These are phyloP conservation scores for Menidia menidia DNA, from an alignment of 2,797 vertebrate genomes.

Conservation along the genomic window DNA sequence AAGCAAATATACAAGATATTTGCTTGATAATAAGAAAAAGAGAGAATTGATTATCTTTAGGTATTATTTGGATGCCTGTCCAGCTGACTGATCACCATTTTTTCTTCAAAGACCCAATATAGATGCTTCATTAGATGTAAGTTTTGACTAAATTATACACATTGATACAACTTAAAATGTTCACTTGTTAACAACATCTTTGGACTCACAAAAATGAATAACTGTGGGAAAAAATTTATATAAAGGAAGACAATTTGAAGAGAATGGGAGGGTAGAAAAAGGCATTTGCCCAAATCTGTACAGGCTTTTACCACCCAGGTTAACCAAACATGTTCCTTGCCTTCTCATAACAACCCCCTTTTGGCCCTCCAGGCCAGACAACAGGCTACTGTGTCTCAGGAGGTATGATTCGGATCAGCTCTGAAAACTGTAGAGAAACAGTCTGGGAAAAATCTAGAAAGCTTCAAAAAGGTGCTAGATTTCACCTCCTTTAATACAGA, in stretches of 20 bases:
- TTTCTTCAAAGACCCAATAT: not conserved
- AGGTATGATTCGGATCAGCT: constrained; percentile 50
- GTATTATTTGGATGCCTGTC: not conserved
- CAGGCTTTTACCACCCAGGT: constrained; percentile 77
- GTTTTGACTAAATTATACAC: not conserved
- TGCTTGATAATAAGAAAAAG: too few species aligned
- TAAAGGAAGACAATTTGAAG: constrained; percentile 6
- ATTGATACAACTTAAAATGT: not conserved
- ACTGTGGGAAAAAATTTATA: not conserved
- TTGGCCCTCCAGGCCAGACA: constrained; percentile 65
- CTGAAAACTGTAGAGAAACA: constrained; percentile 37
- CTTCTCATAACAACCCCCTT: constrained; percentile 73
- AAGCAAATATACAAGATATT: too few species aligned
- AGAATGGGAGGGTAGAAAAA: constrained; percentile 53
- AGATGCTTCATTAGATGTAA: not conserved
- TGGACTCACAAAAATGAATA: not conserved
- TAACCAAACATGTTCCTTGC: constrained; percentile 76
- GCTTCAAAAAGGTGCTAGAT: constrained; percentile 28
- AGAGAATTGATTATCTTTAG: too few species aligned
- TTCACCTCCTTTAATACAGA: constrained; percentile 6
- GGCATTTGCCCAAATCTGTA: constrained; percentile 74
- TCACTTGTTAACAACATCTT: not conserved
- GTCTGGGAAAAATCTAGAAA: constrained; percentile 56
- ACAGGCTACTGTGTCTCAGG: constrained; percentile 77
- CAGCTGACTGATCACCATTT: not conserved